Percentiles rank a stretch among this genome's conserved stretches.
These are phyloP conservation scores for Arctopsyche grandis DNA, from an alignment of 1,140 invertebrate species.

Conservation along the genomic window DNA sequence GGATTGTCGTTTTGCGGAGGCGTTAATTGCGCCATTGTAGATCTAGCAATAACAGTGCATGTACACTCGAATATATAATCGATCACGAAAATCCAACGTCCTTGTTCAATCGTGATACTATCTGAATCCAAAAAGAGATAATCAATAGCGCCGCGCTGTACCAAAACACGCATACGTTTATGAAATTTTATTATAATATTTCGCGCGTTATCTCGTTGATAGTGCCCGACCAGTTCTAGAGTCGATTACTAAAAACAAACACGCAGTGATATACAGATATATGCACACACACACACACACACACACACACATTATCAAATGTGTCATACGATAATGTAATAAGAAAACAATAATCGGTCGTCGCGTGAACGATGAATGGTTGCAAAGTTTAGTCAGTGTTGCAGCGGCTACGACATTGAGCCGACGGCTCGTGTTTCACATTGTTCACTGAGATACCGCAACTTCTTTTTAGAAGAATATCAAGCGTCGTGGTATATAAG, in stretches of 20 bases:
- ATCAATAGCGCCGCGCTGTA: too few relatives aligned
- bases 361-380: not conserved
- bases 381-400: slow-evolving; percentile 9
- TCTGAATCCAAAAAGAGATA: too few relatives aligned
- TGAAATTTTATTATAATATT: too few relatives aligned
- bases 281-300: not conserved
- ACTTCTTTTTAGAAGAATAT: not conserved
- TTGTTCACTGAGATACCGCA: not conserved
- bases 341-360: not conserved
- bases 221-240: not conserved
- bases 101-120: too few relatives aligned
- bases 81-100: too few relatives aligned
- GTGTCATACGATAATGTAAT: not conserved
- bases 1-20: too few relatives aligned
- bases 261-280: not conserved
- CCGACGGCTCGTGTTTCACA: slow-evolving; percentile 3
- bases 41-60: too few relatives aligned
- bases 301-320: not conserved
- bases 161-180: too few relatives aligned
- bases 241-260: not conserved
- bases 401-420: not conserved
- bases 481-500: not conserved
- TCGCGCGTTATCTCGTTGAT: not conserved
- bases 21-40: too few relatives aligned
- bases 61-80: too few relatives aligned